Evolutionary conservation across 2,113 vertebrate genomes (phyloP).

Genomic region (Coreoperca whiteheadi): DNA sequence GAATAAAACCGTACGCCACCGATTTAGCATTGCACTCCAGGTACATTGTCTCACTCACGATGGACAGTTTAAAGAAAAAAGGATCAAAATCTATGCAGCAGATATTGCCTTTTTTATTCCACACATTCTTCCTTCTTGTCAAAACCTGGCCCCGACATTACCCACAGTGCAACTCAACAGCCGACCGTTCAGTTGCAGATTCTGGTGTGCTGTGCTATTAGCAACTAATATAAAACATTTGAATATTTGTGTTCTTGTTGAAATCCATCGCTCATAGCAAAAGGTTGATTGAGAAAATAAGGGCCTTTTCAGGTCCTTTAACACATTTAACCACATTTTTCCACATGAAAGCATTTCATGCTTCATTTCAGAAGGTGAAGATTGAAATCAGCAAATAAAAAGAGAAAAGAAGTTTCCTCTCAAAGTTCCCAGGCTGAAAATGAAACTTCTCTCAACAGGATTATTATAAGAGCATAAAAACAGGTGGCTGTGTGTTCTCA

Average conservation of each 20-base stretch:
- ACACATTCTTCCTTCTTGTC: background rate
- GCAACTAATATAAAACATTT: too few species aligned
- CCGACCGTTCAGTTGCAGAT: too few species aligned
- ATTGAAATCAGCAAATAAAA: conserved; percentile 24
- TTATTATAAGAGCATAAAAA: conserved; percentile 54
- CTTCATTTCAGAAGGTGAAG: conserved; percentile 8
- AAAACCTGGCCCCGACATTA: too few species aligned
- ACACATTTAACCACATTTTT: conserved; percentile 5
- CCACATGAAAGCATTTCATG: background rate
- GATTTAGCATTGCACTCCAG: background rate
- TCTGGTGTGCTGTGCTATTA: too few species aligned
- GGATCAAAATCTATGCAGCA: background rate
- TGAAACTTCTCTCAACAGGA: conserved; percentile 51
- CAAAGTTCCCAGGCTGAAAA: conserved; percentile 39
- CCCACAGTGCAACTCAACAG: background rate
- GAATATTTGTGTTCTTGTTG: too few species aligned
- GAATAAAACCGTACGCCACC: too few species aligned
- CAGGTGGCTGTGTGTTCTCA: conserved; percentile 54
- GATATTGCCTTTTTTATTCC: background rate
- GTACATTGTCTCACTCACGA: background rate
- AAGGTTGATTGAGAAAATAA: background rate
- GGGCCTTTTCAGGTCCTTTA: background rate
- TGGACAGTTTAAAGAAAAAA: background rate
- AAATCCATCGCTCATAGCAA: background rate
- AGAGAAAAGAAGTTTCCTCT: conserved; percentile 3